Evolutionary conservation across 2,797 vertebrate genomes (phyloP).

Genomic region (Salmo trutta): DNA sequence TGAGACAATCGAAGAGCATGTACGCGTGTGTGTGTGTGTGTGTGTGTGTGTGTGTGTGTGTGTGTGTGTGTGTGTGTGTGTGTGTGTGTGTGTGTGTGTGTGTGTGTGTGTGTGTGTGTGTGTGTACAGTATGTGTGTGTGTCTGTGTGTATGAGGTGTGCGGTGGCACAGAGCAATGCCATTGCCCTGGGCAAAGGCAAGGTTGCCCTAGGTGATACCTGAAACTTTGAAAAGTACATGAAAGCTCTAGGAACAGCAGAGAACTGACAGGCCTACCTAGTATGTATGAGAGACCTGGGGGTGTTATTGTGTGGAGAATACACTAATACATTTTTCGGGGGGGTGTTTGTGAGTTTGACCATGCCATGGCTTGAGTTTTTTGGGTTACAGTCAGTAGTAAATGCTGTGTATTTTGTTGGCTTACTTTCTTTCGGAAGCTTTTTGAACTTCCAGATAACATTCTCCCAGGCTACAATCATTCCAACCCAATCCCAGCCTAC

Average conservation of each 20-base stretch:
- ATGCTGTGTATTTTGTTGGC: background rate
- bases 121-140: conserved; percentile 39
- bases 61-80: conserved; percentile 20
- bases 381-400: background rate
- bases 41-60: conserved; percentile 19
- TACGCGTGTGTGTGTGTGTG: conserved; percentile 27
- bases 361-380: background rate
- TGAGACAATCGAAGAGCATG: conserved; percentile 70
- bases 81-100: conserved; percentile 22
- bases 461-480: background rate
- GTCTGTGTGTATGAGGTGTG: conserved; percentile 25
- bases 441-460: background rate
- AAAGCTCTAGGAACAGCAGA: conserved; percentile 69
- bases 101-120: conserved; percentile 15
- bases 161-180: conserved; percentile 54
- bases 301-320: background rate
- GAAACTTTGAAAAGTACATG: conserved; percentile 75
- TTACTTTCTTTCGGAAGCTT: background rate
- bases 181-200: conserved; percentile 72
- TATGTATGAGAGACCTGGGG: background rate
- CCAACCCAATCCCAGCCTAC: background rate
- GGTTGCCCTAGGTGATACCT: conserved; percentile 72
- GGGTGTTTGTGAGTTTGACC: background rate
- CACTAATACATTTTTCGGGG: background rate
- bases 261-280: conserved; percentile 50